These are phyloP conservation scores for Aromia moschata DNA, from an alignment of 2,888 invertebrate genomes.

Conservation along the genomic window DNA sequence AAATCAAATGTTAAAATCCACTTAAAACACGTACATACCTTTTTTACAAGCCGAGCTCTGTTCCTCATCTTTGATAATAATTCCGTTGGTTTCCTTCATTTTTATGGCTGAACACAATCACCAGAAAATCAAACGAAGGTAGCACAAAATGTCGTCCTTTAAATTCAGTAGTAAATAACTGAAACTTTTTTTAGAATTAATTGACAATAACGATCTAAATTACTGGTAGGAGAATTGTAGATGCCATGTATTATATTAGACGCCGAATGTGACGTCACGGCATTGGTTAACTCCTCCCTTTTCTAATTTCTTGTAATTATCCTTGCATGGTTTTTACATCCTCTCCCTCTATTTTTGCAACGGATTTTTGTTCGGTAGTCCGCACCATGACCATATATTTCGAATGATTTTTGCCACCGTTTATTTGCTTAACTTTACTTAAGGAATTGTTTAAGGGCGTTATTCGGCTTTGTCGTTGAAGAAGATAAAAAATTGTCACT, in stretches of 20 bases:
- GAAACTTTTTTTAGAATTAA: conserved; percentile 12
- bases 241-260: conserved; percentile 52
- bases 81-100: conserved; percentile 36
- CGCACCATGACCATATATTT: conserved; percentile 5
- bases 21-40: conserved; percentile 17
- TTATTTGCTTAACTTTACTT: no score
- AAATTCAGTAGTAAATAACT: neutral
- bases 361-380: conserved; percentile 29
- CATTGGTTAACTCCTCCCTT: conserved; percentile 56
- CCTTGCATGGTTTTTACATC: conserved; percentile 51
- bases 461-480: no score
- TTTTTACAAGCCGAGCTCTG: conserved; percentile 31
- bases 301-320: conserved; percentile 50
- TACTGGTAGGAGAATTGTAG: conserved; percentile 43
- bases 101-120: conserved; percentile 15
- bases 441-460: no score
- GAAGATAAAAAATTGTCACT: no score
- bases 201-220: conserved; percentile 30
- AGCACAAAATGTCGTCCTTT: conserved; percentile 5
- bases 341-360: conserved; percentile 31
- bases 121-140: conserved; percentile 1
- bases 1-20: neutral
- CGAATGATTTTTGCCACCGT: no score
- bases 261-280: conserved; percentile 52
- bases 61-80: conserved; percentile 30